A percentile compares a stretch with the other conserved stretches of the same genome.
Conservation (phyloP, 2,113 vertebrate genomes). For the Machaerirhynchus nigripectus region DNA sequence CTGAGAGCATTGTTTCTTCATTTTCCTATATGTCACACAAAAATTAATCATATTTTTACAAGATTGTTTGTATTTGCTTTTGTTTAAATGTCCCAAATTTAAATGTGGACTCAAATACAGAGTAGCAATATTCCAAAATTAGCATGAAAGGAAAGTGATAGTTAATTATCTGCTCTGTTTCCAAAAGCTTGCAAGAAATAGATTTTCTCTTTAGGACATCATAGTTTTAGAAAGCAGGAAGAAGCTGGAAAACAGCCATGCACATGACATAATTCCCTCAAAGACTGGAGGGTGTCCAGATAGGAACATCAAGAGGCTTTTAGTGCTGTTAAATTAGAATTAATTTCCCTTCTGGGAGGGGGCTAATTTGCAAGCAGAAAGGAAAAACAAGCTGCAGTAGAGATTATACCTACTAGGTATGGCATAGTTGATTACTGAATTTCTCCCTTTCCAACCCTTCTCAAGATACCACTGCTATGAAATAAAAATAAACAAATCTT, state of each 20-base stretch:
- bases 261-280: conserved; percentile 28
- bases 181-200: not conserved
- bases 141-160: not conserved
- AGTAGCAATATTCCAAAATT: not conserved
- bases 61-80: not conserved
- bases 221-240: not conserved
- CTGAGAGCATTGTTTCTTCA: not conserved
- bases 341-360: conserved; percentile 28
- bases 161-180: not conserved
- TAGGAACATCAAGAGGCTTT: conserved; percentile 39
- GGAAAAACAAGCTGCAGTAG: not conserved
- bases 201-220: not conserved
- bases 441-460: not conserved
- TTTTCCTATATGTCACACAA: not conserved
- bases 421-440: not conserved
- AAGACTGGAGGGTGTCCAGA: conserved; percentile 36
- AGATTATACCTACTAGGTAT: conserved; percentile 4
- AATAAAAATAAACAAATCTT: not conserved
- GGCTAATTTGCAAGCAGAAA: conserved; percentile 5
- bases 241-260: conserved; percentile 17
- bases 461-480: not conserved
- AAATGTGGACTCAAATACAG: not conserved
- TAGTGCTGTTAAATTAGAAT: conserved; percentile 34
- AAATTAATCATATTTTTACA: not conserved
- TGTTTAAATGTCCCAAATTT: not conserved